Evolutionary conservation across 2,888 invertebrate genomes (phyloP).

Genomic region (Ditylenchus weischeri): DNA sequence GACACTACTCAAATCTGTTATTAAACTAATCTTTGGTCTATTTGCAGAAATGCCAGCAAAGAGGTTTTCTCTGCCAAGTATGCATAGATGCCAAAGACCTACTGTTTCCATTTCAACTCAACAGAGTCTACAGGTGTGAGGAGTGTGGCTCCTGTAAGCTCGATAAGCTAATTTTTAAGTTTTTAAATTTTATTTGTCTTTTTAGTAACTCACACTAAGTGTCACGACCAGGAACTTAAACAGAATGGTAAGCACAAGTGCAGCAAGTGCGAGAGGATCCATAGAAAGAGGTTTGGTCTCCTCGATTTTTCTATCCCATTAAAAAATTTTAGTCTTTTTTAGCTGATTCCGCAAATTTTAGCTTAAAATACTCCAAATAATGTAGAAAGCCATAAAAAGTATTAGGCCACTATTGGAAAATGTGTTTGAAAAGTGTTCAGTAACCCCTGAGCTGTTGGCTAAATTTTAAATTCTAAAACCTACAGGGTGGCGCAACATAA

Average conservation of each 20-base stretch:
- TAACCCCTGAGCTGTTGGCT: too few species aligned
- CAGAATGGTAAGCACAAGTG: constrained; percentile 20
- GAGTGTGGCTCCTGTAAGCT: constrained; percentile 35
- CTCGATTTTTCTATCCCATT: background rate
- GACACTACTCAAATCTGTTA: too few species aligned
- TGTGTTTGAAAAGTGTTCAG: too few species aligned
- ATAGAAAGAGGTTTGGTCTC: constrained; percentile 27
- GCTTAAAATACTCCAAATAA: background rate
- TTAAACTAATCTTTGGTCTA: background rate
- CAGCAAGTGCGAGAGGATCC: constrained; percentile 33
- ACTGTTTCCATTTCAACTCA: constrained; percentile 47
- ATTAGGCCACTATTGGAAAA: too few species aligned
- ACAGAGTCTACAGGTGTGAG: constrained; percentile 40
- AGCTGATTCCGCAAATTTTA: too few species aligned
- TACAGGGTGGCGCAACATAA: too few species aligned
- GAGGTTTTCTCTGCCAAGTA: constrained; percentile 41
- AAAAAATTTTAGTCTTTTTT: background rate
- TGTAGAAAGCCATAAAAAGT: background rate
- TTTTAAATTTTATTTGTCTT: constrained; percentile 34
- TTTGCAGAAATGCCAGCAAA: constrained; percentile 35
- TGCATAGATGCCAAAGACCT: constrained; percentile 41
- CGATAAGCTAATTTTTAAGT: background rate
- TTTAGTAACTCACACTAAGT: constrained; percentile 38
- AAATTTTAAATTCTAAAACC: too few species aligned
- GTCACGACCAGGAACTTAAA: constrained; percentile 23